Evolutionary conservation across 2,888 invertebrate genomes (phyloP), one percentile per base, ranked within the genome.

Genomic region (Tetropium fuscum): DNA sequence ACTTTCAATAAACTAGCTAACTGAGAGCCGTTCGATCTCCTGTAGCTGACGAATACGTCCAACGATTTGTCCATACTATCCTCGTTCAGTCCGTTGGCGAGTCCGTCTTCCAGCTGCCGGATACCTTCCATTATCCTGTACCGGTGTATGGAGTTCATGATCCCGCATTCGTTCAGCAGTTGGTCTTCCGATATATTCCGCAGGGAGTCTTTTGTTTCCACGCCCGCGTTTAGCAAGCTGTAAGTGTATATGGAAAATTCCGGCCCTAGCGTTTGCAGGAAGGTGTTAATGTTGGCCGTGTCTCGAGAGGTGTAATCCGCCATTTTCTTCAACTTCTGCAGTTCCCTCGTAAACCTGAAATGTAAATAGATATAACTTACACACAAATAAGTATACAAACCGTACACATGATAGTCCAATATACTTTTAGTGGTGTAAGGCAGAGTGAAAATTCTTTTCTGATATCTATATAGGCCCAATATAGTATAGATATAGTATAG

Each of bases 31-130:
- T 96, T 98, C 3, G 97, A 96, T 76, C 99, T 86, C 70, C 99
- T 86, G 79, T 99, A 99, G 83, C 98, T 98, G 71, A 99, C 96
- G 82, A 99, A 99, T 0, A 98, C 98, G 80, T 99, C 98, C 69
- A 98, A 85, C 44, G 92, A 93, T 81, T 97, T 96, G 76, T 94
- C 93, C 78, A 91, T 87, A 71, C 88, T 91, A 73, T 93, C 93
- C 72, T 93, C 92, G 38, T 87, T 90, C 60, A 89, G 86, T 8
- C 70, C 73, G 73, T 84, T 88, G 8, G 87, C 87, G 66, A 90
- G 77, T 48, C 87, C 87, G 74, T 85, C 89, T 79, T 91, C 89
- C 73, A 88, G 84, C 64, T 84, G 88, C 83, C 90, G 89, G 53
- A 97, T 93, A 11, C 95, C 91, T 76, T 96, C 93, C 70, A 96